Evolutionary conservation across 2,797 vertebrate species (phyloP), one percentile per base, ranked within the genome.

Genomic region (Adrianichthys oophorus): DNA sequence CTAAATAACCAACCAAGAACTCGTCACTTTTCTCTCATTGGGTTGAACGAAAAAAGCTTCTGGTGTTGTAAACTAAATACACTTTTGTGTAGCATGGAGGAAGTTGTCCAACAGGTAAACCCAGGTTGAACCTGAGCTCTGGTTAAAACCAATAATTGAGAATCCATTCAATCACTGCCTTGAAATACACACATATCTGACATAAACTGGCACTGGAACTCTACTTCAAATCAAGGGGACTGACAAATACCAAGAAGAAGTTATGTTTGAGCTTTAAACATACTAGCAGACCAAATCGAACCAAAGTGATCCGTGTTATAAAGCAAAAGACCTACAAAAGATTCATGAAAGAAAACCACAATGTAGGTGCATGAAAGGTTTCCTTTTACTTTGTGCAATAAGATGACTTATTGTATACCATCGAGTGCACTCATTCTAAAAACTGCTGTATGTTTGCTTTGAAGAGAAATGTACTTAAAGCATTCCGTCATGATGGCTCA

Each of bases 1-100:
- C 69, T 18, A 78, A 84, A 85, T 59, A 61, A 4, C 26, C 54
- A 60, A 52, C 19, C 12, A 18, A 55, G 48, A 76, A 56, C 74
- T 56, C 62, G 40, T 74, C 52, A 59, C 77, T 78, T 70, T 49
- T 52, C 53, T 74, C 70, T 80, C 42, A 13, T 37, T 50, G 65
- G 37, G 41, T 55, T 44, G 24, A 15, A 18, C 41, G 42, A 52
- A 54, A 70, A 42, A 55, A 8, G 7, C 19, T 7, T 32, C 41
- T 51, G 51, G 71, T 56, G 54, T 68, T 10, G 12, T n/a, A 24
- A n/a, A 19, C 15, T 56, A 10, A 23, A 47, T 58, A 32, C 49
- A 58, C 29, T 50, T 26, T 23, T 46, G 16, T 37, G 23, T 4
- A 54, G 18, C 55, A 26, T 5, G 43, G 62, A 49, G 23, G 5